Percentiles rank a stretch among this genome's conserved stretches.
These are phyloP conservation scores for Aelia acuminata DNA, from an alignment of 2,888 invertebrate genomes.

Conservation along the genomic window DNA sequence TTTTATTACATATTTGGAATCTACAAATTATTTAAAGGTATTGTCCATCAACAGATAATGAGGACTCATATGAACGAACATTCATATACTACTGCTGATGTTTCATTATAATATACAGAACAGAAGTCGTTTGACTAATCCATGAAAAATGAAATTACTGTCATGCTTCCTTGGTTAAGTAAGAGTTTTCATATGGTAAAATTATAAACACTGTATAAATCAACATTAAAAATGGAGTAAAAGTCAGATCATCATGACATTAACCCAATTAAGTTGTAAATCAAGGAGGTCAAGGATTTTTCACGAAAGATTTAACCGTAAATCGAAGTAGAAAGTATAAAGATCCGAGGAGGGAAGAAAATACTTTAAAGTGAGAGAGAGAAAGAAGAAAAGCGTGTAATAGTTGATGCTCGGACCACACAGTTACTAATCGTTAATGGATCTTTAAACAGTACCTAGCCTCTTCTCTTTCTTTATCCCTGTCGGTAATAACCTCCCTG, in stretches of 20 bases:
- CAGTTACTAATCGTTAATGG: constrained; percentile 43
- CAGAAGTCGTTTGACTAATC: background rate
- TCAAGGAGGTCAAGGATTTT: background rate
- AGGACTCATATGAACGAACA: too few relatives aligned
- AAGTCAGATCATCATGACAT: background rate
- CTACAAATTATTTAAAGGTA: too few relatives aligned
- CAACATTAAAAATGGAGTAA: background rate
- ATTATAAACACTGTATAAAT: background rate
- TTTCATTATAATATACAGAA: background rate
- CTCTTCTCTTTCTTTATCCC: background rate
- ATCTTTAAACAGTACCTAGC: constrained; percentile 23
- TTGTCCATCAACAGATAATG: too few relatives aligned
- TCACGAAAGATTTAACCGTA: constrained; percentile 4
- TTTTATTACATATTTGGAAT: too few relatives aligned
- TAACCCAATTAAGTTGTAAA: background rate
- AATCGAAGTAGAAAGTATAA: background rate
- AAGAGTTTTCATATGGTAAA: background rate
- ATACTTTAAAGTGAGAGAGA: background rate
- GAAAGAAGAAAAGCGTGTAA: background rate
- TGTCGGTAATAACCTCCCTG: background rate
- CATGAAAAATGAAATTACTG: background rate
- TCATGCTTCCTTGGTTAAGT: background rate
- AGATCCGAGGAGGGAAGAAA: background rate
- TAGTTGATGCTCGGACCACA: background rate
- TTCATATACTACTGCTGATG: background rate